These are phyloP conservation scores for Redunca redunca DNA, from an alignment of 2,113 vertebrate species.

Conservation along the genomic window DNA sequence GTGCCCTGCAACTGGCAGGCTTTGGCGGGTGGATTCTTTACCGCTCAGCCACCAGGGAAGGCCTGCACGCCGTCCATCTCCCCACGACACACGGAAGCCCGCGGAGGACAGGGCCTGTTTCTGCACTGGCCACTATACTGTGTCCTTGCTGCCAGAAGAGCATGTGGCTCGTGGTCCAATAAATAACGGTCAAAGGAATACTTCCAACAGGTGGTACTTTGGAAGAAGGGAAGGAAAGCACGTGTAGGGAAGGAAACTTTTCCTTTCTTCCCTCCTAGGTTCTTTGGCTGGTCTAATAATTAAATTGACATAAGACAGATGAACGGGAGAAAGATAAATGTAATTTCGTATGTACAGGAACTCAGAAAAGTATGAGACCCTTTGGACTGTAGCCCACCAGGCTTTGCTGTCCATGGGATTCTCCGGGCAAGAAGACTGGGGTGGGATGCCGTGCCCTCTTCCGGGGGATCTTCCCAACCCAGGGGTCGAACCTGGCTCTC, in stretches of 20 bases:
- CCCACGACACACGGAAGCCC: background rate
- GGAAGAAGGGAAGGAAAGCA: background rate
- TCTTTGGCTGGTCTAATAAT: background rate
- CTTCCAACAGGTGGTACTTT: background rate
- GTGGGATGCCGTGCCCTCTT: background rate
- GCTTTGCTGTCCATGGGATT: background rate
- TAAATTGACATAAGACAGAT: background rate
- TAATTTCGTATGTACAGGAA: background rate
- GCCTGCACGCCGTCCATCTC: background rate
- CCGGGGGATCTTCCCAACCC: background rate
- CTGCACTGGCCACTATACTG: background rate
- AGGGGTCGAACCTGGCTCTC: background rate
- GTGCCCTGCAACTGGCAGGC: background rate
- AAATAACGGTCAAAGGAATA: background rate
- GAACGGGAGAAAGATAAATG: background rate
- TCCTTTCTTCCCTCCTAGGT: background rate
- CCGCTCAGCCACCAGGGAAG: background rate
- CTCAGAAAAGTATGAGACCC: background rate
- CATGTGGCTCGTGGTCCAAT: rapidly evolving
- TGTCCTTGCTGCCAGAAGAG: background rate
- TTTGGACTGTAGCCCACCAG: background rate
- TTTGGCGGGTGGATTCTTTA: background rate
- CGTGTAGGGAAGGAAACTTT: background rate
- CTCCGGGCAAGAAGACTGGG: background rate
- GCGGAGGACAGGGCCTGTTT: background rate